Evolutionary conservation across 1,140 invertebrate species (phyloP).

Genomic region (Lasaia peninsularis): DNA sequence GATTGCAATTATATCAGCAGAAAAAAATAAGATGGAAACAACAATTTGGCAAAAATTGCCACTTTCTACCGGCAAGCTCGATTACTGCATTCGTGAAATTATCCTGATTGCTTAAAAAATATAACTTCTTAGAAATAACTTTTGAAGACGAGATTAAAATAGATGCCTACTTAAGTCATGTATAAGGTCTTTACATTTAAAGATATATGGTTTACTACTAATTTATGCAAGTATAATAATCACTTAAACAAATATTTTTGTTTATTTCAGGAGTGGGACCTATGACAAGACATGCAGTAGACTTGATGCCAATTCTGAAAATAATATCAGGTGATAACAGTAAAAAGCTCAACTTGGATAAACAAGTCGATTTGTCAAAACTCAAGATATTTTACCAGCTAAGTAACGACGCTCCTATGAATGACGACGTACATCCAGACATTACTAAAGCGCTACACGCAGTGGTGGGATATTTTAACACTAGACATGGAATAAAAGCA

Average conservation of each 20-base stretch:
- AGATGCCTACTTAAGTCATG: too few species aligned
- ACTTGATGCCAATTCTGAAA: constrained; percentile 88
- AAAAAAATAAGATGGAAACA: too few species aligned
- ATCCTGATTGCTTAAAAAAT: too few species aligned
- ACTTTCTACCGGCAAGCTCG: too few species aligned
- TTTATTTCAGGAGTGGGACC: constrained; percentile 85
- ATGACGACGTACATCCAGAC: constrained; percentile 86
- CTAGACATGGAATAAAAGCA: constrained; percentile 78
- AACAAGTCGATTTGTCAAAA: constrained; percentile 81
- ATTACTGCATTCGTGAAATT: too few species aligned
- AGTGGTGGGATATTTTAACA: constrained; percentile 80
- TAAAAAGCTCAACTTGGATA: constrained; percentile 82
- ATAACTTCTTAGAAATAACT: too few species aligned
- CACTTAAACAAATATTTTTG: constrained; percentile 17
- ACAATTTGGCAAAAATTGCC: too few species aligned
- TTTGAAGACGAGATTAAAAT: too few species aligned
- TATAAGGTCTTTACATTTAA: too few species aligned
- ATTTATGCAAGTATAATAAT: too few species aligned
- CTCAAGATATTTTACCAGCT: constrained; percentile 92
- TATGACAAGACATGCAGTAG: constrained; percentile 92
- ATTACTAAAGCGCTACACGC: constrained; percentile 84
- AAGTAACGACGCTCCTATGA: constrained; percentile 84
- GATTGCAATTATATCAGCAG: too few species aligned
- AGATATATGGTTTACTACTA: too few species aligned
- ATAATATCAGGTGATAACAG: constrained; percentile 83